Evolutionary conservation across 2,888 invertebrate species (phyloP).

Genomic region (Uropetala carovei): DNA sequence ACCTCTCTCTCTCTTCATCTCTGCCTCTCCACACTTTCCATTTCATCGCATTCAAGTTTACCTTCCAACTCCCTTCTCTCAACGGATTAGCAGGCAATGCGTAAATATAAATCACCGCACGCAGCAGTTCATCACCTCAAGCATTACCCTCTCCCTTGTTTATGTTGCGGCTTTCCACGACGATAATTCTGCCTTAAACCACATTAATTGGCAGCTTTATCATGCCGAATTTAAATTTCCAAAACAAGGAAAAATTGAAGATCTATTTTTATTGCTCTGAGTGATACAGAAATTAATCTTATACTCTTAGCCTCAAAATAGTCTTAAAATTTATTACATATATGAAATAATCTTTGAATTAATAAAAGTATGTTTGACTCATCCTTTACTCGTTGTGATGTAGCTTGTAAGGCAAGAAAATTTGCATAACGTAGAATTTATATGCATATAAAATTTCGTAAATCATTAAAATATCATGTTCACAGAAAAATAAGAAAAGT

Average conservation of each 20-base stretch:
- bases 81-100: slow-evolving; percentile 34
- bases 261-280: background rate
- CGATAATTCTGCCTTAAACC: background rate
- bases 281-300: background rate
- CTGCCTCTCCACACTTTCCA: background rate
- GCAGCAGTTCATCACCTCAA: slow-evolving; percentile 4
- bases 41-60: background rate
- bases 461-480: too few species aligned
- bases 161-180: background rate
- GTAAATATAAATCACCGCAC: slow-evolving; percentile 23
- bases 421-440: too few species aligned
- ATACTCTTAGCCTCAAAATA: too few species aligned
- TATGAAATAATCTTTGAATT: too few species aligned
- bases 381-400: too few species aligned
- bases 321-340: too few species aligned
- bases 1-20: background rate
- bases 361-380: too few species aligned
- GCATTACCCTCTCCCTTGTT: background rate
- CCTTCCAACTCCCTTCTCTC: background rate
- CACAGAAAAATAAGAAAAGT: too few species aligned
- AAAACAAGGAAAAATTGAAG: background rate
- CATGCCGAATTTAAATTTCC: background rate
- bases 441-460: too few species aligned
- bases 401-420: too few species aligned
- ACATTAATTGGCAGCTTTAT: background rate